A percentile compares a stretch with the other conserved stretches of the same genome.
These are phyloP conservation scores for Ophraella communa DNA, from an alignment of 2,888 invertebrate genomes.

Conservation along the genomic window DNA sequence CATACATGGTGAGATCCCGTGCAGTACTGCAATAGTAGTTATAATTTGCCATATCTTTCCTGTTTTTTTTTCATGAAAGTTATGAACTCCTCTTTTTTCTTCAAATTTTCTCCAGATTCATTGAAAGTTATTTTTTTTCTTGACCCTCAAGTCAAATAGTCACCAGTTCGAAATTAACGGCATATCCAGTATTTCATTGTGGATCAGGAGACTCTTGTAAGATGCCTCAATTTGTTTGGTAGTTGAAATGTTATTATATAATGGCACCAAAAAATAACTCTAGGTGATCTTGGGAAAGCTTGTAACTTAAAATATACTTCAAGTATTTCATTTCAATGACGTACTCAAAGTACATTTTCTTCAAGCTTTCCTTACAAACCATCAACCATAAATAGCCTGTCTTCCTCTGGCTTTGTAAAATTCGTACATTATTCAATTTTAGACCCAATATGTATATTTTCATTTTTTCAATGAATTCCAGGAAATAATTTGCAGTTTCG, in stretches of 20 bases:
- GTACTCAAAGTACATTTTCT: neutral
- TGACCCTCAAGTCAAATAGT: slow-evolving; percentile 9
- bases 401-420: slow-evolving; percentile 8
- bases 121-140: neutral
- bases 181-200: slow-evolving; percentile 8
- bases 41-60: no score
- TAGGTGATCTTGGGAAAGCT: neutral
- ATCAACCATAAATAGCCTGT: slow-evolving; percentile 5
- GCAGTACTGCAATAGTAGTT: no score
- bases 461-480: slow-evolving; percentile 3
- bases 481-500: neutral
- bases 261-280: neutral
- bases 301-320: slow-evolving; percentile 3
- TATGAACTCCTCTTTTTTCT: neutral
- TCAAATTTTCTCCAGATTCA: neutral
- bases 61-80: neutral
- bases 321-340: neutral
- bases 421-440: slow-evolving; percentile 1
- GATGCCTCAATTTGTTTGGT: neutral
- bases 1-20: slow-evolving; percentile 24
- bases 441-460: slow-evolving; percentile 12
- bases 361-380: neutral
- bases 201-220: neutral
- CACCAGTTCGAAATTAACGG: slow-evolving; percentile 4
- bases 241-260: neutral